Evolutionary conservation across 92 coral and sea anemone species (phyloP).

Genomic region (Pocillopora grandis): DNA sequence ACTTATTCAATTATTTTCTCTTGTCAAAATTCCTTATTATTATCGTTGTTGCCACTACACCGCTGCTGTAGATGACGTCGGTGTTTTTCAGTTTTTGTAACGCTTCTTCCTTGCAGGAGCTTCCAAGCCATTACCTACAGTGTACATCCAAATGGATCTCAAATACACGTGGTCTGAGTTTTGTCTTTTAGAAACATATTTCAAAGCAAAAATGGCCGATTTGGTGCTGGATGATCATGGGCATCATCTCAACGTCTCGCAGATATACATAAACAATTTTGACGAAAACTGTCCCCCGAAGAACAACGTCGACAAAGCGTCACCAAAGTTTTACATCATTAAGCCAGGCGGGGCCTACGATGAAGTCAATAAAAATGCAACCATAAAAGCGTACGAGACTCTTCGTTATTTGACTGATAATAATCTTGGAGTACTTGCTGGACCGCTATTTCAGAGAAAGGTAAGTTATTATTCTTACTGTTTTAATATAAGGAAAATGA

Average conservation of each 20-base stretch:
- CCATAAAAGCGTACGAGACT: slow-evolving; percentile 53
- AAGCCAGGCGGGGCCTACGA: slow-evolving; percentile 20
- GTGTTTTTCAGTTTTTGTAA: background rate
- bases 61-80: too few species aligned
- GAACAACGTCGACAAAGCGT: slow-evolving; percentile 28
- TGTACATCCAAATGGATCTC: slow-evolving; percentile 52
- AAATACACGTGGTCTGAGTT: slow-evolving; percentile 56
- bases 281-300: slow-evolving; percentile 43
- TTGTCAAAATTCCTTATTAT: too few species aligned
- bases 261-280: slow-evolving; percentile 46
- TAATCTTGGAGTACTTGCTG: slow-evolving; percentile 43
- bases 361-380: slow-evolving; percentile 58
- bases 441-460: slow-evolving; percentile 49
- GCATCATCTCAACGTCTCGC: background rate
- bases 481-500: background rate
- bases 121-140: slow-evolving; percentile 29
- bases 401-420: slow-evolving; percentile 60
- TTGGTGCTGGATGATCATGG: slow-evolving; percentile 32
- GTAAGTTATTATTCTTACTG: slow-evolving; percentile 17
- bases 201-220: slow-evolving; percentile 49
- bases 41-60: too few species aligned
- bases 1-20: too few species aligned
- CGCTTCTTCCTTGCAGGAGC: slow-evolving; percentile 4
- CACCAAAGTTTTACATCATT: slow-evolving; percentile 25
- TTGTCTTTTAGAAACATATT: slow-evolving; percentile 51